Conservation (phyloP, 2,888 invertebrate genomes). For the Polymixis flavicincta region DNA sequence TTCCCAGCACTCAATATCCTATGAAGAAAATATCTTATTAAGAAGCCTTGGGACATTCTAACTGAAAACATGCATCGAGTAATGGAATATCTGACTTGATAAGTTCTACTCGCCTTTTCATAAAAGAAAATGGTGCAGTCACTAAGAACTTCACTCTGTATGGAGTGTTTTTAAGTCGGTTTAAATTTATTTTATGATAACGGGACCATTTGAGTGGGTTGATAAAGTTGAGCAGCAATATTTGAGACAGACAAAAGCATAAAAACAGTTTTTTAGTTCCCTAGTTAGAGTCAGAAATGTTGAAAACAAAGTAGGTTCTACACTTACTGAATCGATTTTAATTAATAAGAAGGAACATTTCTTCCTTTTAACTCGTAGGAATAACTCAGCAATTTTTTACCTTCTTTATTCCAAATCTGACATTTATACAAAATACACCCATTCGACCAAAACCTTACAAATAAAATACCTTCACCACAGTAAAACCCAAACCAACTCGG, state of each 20-base stretch:
- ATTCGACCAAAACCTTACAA: background rate
- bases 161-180: constrained; percentile 4
- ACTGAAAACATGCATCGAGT: constrained; percentile 46
- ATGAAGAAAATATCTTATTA: constrained; percentile 44
- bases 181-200: constrained; percentile 12
- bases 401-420: background rate
- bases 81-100: constrained; percentile 49
- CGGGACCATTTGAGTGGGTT: background rate
- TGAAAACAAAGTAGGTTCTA: background rate
- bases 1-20: constrained; percentile 27
- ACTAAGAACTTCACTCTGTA: constrained; percentile 20
- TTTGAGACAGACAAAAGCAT: background rate
- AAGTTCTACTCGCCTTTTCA: constrained; percentile 45
- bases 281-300: background rate
- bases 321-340: background rate
- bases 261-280: background rate
- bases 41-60: constrained; percentile 30
- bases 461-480: background rate
- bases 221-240: background rate
- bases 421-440: background rate
- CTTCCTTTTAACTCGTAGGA: background rate
- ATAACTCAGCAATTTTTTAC: background rate
- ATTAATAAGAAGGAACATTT: background rate
- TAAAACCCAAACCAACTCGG: constrained; percentile 3
- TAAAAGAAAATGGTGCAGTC: constrained; percentile 32